Percentiles rank a stretch among this genome's conserved stretches.
Evolutionary conservation across 30 jellyfish, hydroid and myxozoan genomes (phyloP).

Genomic region (Hydractinia echinata): DNA sequence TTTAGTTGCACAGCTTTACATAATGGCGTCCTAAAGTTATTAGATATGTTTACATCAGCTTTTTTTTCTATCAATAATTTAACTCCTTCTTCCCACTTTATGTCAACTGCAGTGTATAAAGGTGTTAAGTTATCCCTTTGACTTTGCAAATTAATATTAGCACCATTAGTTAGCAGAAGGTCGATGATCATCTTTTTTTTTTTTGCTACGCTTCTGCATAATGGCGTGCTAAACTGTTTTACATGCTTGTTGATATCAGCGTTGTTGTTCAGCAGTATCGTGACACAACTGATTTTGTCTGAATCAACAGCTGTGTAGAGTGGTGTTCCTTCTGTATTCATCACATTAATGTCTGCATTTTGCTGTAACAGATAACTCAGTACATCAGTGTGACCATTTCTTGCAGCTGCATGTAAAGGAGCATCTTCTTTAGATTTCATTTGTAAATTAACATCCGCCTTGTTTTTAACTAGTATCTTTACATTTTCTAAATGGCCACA

Average conservation of each 20-base stretch:
- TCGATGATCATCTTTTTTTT: neutral
- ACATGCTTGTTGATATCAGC: constrained; percentile 3
- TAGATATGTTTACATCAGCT: neutral
- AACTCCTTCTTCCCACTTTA: constrained; percentile 59
- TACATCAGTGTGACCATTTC: neutral
- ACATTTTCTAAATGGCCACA: constrained; percentile 1
- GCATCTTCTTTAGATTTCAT: neutral
- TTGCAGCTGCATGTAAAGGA: constrained; percentile 16
- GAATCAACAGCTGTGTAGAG: neutral
- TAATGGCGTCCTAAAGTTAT: neutral
- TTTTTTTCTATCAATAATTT: constrained; percentile 33
- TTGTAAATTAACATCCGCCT: constrained; percentile 5
- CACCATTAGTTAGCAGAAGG: neutral
- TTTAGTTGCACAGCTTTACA: neutral
- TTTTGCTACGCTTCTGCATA: neutral
- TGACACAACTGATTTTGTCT: neutral
- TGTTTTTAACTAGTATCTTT: neutral
- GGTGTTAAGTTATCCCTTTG: constrained; percentile 80
- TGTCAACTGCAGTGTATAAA: constrained; percentile 83
- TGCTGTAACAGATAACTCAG: neutral
- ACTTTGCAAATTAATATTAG: neutral
- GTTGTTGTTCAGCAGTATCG: neutral
- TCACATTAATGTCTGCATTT: constrained; percentile 3
- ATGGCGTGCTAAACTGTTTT: neutral
- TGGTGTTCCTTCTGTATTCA: constrained; percentile 3